Percentiles rank a stretch among this genome's conserved stretches.
Evolutionary conservation across 2,888 invertebrate species (phyloP).

Genomic region (Perizoma affinitatum): DNA sequence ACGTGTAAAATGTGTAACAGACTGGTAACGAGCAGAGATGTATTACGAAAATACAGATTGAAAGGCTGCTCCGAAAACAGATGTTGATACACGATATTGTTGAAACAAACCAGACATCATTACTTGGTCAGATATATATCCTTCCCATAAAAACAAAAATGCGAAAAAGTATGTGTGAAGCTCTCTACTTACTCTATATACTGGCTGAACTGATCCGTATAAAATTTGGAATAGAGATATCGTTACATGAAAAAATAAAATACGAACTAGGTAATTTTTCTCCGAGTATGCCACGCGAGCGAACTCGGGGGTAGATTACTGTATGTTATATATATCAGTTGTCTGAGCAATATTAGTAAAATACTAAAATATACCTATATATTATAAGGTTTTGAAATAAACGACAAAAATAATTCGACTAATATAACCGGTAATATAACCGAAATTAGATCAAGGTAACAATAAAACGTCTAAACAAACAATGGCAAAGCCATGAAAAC

Average conservation of each 20-base stretch:
- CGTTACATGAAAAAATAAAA: no score
- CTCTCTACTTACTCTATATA: no score
- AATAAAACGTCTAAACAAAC: conserved; percentile 29
- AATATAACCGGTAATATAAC: conserved; percentile 20
- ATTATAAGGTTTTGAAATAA: conserved; percentile 13
- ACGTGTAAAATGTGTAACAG: conserved; percentile 41
- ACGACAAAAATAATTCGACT: conserved; percentile 21
- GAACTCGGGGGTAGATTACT: no score
- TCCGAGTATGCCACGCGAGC: no score
- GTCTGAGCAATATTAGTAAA: no score
- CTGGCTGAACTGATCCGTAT: no score
- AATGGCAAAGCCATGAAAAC: background rate
- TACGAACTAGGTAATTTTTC: no score
- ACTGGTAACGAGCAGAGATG: conserved; percentile 29
- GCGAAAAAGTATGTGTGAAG: no score
- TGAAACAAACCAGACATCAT: conserved; percentile 23
- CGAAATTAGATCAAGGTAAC: conserved; percentile 34
- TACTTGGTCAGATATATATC: background rate
- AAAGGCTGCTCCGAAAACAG: conserved; percentile 31
- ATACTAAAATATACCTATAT: no score
- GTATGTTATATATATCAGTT: no score
- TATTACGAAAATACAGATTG: conserved; percentile 26
- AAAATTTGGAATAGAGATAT: no score
- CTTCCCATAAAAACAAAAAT: background rate
- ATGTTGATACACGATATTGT: conserved; percentile 28